Conservation (phyloP, 2,888 invertebrate genomes). For the Heteromurus nitidus region DNA sequence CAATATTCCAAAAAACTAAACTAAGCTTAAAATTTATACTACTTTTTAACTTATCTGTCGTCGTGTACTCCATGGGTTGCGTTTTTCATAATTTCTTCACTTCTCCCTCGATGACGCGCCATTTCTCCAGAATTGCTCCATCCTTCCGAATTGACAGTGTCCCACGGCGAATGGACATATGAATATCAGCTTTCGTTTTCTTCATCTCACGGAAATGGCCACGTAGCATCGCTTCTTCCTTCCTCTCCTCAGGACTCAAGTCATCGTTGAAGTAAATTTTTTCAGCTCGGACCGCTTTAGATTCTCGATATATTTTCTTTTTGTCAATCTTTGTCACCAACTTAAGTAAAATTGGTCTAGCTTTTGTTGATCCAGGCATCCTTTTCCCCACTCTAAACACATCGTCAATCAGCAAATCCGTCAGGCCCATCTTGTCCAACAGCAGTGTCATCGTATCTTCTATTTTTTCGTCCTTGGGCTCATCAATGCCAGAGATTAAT, state of each 20-base stretch:
- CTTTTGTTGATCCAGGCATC: not conserved
- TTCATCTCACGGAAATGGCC: conserved; percentile 15
- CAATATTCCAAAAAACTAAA: conserved; percentile 32
- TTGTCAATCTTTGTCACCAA: conserved; percentile 18
- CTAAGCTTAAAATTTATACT: not conserved
- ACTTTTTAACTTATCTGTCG: not conserved
- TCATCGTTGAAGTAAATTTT: conserved; percentile 52
- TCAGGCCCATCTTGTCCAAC: no score
- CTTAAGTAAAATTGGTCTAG: conserved; percentile 1
- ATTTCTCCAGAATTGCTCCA: not conserved
- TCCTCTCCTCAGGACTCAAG: conserved; percentile 14
- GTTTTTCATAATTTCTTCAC: conserved; percentile 3
- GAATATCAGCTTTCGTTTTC: not conserved
- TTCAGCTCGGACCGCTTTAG: not conserved
- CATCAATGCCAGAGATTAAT: no score
- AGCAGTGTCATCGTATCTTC: no score
- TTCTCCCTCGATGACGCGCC: not conserved
- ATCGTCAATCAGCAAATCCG: no score
- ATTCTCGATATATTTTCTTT: not conserved
- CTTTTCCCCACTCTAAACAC: no score
- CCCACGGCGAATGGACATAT: not conserved
- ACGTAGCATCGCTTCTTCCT: not conserved
- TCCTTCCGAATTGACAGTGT: conserved; percentile 6
- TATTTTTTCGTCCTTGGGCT: no score
- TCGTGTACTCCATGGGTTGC: conserved; percentile 5